phyloP scores from a whole-genome alignment of 23 tunicate species.

The Pegea sp. region DNA sequence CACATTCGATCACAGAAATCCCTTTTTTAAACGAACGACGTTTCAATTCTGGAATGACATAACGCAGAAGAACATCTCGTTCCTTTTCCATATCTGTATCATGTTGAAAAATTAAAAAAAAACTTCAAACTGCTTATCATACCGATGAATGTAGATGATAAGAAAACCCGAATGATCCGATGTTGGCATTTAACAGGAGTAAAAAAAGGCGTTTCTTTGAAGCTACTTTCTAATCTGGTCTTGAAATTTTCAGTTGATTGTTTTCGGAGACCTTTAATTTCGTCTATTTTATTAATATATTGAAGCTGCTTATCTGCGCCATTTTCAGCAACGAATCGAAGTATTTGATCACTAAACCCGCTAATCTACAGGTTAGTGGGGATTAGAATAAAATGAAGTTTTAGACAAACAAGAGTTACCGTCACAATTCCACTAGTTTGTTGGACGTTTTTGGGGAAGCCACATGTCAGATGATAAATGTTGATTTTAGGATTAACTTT shows the following conservation, averaged over 20 bases:
- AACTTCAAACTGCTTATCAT: too few relatives aligned
- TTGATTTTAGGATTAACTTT: too few relatives aligned
- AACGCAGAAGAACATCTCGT: conserved; percentile 14
- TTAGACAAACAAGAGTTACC: too few relatives aligned
- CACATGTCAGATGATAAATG: too few relatives aligned
- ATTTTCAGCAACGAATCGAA: conserved; percentile 25
- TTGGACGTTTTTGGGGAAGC: too few relatives aligned
- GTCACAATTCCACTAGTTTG: too few relatives aligned
- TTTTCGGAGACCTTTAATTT: conserved; percentile 4
- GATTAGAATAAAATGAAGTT: too few relatives aligned
- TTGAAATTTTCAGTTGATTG: too few relatives aligned
- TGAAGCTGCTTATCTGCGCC: conserved; percentile 13
- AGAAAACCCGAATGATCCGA: conserved; percentile 18
- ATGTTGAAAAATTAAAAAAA: background rate
- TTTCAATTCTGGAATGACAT: conserved; percentile 24
- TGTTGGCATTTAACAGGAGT: too few relatives aligned
- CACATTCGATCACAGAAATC: conserved; percentile 21
- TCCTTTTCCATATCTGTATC: conserved; percentile 25
- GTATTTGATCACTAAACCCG: conserved; percentile 43
- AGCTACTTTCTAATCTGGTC: too few relatives aligned
- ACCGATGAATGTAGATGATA: conserved; percentile 56
- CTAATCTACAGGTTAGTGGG: too few relatives aligned
- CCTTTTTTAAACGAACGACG: conserved; percentile 6
- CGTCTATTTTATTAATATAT: conserved; percentile 26
- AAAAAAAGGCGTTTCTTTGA: too few relatives aligned